phyloP scores from a whole-genome alignment of 2,113 vertebrate genomes.

The Trogon surrucura region DNA sequence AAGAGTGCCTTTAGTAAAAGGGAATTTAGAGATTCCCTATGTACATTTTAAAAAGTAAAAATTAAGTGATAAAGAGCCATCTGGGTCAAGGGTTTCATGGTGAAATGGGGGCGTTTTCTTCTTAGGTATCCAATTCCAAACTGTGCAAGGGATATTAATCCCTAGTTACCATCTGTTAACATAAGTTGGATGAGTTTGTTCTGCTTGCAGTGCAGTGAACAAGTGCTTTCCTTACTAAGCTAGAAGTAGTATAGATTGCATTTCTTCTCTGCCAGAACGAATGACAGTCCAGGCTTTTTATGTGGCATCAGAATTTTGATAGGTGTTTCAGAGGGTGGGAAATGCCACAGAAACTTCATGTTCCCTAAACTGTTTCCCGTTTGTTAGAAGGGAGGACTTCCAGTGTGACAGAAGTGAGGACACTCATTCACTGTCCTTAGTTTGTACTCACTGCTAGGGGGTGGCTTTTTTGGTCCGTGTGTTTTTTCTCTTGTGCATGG shows the following conservation, averaged over 20 bases:
- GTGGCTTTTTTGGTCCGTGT: not conserved
- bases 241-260: not conserved
- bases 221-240: not conserved
- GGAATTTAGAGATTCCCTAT: not conserved
- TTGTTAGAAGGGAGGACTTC: not conserved
- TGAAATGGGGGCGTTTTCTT: constrained; percentile 1
- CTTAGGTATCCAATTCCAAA: not conserved
- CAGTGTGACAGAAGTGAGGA: not conserved
- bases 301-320: not conserved
- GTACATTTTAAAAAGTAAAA: not conserved
- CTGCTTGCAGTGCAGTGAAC: not conserved
- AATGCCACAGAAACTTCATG: not conserved
- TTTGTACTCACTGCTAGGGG: not conserved
- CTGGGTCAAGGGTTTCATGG: not conserved
- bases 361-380: not conserved
- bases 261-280: not conserved
- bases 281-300: not conserved
- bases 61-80: not conserved
- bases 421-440: not conserved
- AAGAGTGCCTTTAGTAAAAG: not conserved
- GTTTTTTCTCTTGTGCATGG: not conserved
- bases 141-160: not conserved
- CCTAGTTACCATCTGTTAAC: not conserved
- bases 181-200: not conserved
- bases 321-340: not conserved